Evolutionary conservation across 2,888 invertebrate genomes (phyloP).

Genomic region (Rotaria macrura): DNA sequence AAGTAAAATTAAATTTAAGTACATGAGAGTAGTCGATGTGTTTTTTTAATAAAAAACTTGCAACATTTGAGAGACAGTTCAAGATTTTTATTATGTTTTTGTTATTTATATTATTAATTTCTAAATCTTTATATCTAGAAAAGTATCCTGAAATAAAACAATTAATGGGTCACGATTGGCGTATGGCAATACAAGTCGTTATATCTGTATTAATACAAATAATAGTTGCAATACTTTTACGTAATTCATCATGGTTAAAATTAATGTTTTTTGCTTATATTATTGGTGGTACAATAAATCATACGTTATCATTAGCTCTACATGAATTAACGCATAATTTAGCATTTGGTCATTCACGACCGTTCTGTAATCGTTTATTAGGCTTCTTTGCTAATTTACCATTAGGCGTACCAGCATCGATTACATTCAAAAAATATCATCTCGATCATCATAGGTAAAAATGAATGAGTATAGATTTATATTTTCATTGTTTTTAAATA

Average conservation of each 20-base stretch:
- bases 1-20: not conserved
- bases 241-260: slow-evolving; percentile 68
- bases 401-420: slow-evolving; percentile 82
- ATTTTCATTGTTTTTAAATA: too few relatives aligned
- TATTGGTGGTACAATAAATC: slow-evolving; percentile 89
- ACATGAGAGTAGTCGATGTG: too few relatives aligned
- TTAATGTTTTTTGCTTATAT: slow-evolving; percentile 73
- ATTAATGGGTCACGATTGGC: slow-evolving; percentile 70
- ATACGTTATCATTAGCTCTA: slow-evolving; percentile 75
- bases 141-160: slow-evolving; percentile 95
- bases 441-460: slow-evolving; percentile 72
- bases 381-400: slow-evolving; percentile 92
- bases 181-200: slow-evolving; percentile 80
- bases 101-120: not conserved
- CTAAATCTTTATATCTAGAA: slow-evolving; percentile 56
- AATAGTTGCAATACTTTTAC: slow-evolving; percentile 62
- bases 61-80: too few relatives aligned
- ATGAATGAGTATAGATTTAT: not conserved
- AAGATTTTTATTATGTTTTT: not conserved
- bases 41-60: too few relatives aligned
- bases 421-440: slow-evolving; percentile 90
- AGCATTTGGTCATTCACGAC: slow-evolving; percentile 83
- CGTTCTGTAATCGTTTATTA: slow-evolving; percentile 72
- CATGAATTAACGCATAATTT: slow-evolving; percentile 94
- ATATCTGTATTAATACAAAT: slow-evolving; percentile 76